phyloP scores from a whole-genome alignment of 1,140 invertebrate species.

The Drosophila repletoides region DNA sequence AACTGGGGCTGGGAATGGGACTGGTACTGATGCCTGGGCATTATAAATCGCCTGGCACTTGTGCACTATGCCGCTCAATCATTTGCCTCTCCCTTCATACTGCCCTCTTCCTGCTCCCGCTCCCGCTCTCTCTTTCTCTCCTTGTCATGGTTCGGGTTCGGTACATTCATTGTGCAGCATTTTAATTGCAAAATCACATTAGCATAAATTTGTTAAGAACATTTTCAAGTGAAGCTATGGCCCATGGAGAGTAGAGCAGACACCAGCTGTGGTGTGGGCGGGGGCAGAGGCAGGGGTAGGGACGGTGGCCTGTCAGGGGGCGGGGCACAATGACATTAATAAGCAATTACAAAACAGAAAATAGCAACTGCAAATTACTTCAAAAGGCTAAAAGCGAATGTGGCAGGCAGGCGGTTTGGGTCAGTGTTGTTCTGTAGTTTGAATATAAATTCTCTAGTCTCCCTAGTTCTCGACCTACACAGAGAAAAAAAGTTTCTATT shows the following conservation, averaged over 20 bases:
- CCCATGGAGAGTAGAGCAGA: constrained; percentile 9
- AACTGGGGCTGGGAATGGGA: background rate
- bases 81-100: constrained; percentile 1
- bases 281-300: background rate
- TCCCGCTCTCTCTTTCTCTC: constrained; percentile 1
- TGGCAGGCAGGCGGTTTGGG: background rate
- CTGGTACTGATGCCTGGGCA: constrained; percentile 15
- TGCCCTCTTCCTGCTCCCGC: background rate
- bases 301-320: background rate
- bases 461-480: too few species aligned
- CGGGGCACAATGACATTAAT: constrained; percentile 71
- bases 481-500: too few species aligned
- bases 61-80: constrained; percentile 69
- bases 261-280: background rate
- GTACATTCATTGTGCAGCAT: constrained; percentile 33
- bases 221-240: constrained; percentile 73
- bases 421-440: too few species aligned
- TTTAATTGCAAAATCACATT: constrained; percentile 80
- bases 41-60: constrained; percentile 75
- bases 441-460: too few species aligned
- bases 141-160: too few species aligned
- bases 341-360: constrained; percentile 77
- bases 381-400: constrained; percentile 71
- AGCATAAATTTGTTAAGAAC: constrained; percentile 80
- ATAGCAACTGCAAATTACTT: constrained; percentile 78